Base-by-base conservation (phyloP, 1,140 invertebrate genomes). In the Eumeta japonica region DNA sequence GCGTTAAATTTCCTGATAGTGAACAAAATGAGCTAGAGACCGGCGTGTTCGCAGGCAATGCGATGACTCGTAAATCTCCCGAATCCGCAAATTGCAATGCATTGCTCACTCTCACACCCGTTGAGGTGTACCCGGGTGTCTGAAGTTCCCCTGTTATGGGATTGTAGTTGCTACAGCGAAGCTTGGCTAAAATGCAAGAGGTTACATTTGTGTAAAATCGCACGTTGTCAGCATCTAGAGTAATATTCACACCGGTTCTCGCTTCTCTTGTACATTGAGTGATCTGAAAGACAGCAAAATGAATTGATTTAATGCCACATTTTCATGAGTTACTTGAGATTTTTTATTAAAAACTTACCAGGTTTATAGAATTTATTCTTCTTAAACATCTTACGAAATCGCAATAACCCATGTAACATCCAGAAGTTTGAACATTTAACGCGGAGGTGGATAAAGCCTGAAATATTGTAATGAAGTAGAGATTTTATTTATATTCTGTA, bases 61-160 rank as follows among this genome's bases (percentile, higher is more conserved):
- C 64, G 4, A 81, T 45, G 19, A 81, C 54, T 38, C 78, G 54
- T 16, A 81, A 46, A 46, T 79, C 75, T 15, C 78, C 78, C 29
- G 59, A 53, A n/a, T 58, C 58, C 19, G 78, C 67, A 53, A 79
- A 64, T 52, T 80, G 78, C 11, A 81, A 54, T 27, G 78, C 55
- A 48, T 79, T 78, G 41, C 65, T 77, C 16, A 74, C 47, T 50
- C 54, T 59, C 14, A 38, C 37, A 16, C 55, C 55, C 10, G 61
- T 52, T 10, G 56, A 40, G 2, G 63, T 62, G 37, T 67, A 61
- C 17, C 62, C 64, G n/a, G 75, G 71, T 16, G 63, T 62, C 63
- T 80, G 78, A n/a, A 67, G 53, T 39, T 78, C 73, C n/a, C 79
- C 79, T 0, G 78, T 78, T 34, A 81, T 79, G 12, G 79, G 79